These are phyloP conservation scores for Garrulus glandarius DNA, from an alignment of 2,797 vertebrate genomes.

Conservation along the genomic window DNA sequence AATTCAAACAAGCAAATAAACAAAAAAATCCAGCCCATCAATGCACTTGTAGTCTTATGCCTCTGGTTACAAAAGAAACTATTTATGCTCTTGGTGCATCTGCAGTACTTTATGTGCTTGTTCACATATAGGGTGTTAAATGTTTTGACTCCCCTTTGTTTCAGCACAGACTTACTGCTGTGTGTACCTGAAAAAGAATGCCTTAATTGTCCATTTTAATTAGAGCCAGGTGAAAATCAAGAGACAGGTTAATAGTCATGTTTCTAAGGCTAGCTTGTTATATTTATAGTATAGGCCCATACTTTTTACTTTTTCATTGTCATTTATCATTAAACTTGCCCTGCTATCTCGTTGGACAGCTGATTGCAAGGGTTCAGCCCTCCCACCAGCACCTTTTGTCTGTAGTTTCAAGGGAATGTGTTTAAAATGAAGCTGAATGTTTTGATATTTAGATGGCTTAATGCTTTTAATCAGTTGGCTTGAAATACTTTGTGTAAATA, in stretches of 20 bases:
- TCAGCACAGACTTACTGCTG: neutral
- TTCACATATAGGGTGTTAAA: neutral
- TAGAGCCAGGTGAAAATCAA: neutral
- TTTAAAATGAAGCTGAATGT: neutral
- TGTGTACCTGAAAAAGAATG: neutral
- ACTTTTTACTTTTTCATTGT: neutral
- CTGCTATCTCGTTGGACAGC: neutral
- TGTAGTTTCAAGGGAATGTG: neutral
- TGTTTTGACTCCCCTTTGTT: neutral
- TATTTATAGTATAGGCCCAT: fast-evolving
- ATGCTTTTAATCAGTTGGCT: neutral
- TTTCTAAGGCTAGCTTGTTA: neutral
- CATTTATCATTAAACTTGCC: neutral
- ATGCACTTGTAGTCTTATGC: neutral
- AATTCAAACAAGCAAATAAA: neutral
- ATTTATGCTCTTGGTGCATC: neutral
- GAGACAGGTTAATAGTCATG: neutral
- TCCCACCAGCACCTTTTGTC: neutral
- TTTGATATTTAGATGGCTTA: neutral
- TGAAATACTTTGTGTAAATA: neutral
- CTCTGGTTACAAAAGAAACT: neutral
- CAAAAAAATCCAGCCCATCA: neutral
- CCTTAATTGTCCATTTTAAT: neutral
- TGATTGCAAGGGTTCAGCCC: neutral
- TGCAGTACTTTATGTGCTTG: neutral